Conservation (phyloP, 2,888 invertebrate genomes). For the Lithophane ornitopus region DNA sequence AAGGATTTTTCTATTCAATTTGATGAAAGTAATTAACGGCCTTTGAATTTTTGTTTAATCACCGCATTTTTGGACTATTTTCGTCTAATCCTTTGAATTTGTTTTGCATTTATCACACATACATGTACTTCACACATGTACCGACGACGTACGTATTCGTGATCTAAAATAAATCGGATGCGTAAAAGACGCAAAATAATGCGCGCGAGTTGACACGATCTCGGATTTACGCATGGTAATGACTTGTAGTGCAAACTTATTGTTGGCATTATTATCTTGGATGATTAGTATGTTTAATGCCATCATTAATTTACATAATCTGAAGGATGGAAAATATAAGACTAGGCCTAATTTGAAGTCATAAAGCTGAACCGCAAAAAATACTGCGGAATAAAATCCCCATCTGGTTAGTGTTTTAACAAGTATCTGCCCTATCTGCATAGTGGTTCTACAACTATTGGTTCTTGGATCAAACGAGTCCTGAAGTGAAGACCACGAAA, state of each 20-base stretch:
- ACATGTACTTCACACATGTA: neutral
- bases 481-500: neutral
- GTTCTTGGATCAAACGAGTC: neutral
- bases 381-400: neutral
- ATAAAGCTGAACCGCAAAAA: neutral
- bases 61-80: constrained; percentile 14
- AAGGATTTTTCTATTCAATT: constrained; percentile 4
- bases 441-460: neutral
- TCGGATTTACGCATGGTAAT: neutral
- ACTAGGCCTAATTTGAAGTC: neutral
- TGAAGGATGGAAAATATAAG: neutral
- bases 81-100: constrained; percentile 4
- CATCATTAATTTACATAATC: neutral
- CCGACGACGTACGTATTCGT: neutral
- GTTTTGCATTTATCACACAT: neutral
- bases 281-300: neutral
- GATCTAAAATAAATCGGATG: constrained; percentile 25
- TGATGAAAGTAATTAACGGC: neutral
- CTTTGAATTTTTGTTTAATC: constrained; percentile 8
- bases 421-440: neutral
- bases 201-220: constrained; percentile 17
- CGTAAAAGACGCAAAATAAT: constrained; percentile 15
- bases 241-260: neutral
- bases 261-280: neutral
- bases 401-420: neutral